Base-by-base conservation (phyloP, 2,888 invertebrate species). In the Euzophera pinguis region DNA sequence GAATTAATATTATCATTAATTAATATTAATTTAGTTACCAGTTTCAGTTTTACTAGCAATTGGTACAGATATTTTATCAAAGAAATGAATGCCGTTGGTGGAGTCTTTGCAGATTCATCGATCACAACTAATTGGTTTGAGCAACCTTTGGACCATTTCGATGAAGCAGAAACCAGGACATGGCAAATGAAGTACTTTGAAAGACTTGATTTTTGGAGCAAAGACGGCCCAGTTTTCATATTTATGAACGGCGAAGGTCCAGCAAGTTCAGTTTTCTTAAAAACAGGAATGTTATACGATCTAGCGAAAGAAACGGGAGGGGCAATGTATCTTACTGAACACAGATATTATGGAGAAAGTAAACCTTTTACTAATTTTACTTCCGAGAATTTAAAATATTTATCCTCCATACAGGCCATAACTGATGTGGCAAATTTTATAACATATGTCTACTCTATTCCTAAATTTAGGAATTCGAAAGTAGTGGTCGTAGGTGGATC, bases 161-260 rank as follows among this genome's bases (percentile, higher is more conserved):
- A 84, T 56, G 27, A 61, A 5, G 65, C 58, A 1, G 78, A 86
- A 13, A 69, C 57, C 3, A 65, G 78, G 7, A 74, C 64, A 0
- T 89, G 83, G 84, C 69, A 73, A 29, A 87, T 88, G 88, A 76
- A 78, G 48, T 87, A 84, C 57, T 82, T 81, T 53, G 75, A 81
- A 70, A 75, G 78, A 58, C 61, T 77, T 13, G 74, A 81, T 41
- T 68, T 68, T 35, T 84, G 79, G 79, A 75, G 67, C 62, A 55
- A 61, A 7, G 66, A 66, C 37, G 85, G 85, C 2, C 84, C 87
- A 1, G 67, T 89, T 16, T 85, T 75, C 55, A 57, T 89, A 14
- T 82, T 79, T 50, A 72, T 89, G 7, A 75, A 79, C 12, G 88
- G 86, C 0, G 85, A 86, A 71, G 67, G 71, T n/a, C 56, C 64